phyloP scores from a whole-genome alignment of 2,888 invertebrate species.

The Osmoderma eremita region DNA sequence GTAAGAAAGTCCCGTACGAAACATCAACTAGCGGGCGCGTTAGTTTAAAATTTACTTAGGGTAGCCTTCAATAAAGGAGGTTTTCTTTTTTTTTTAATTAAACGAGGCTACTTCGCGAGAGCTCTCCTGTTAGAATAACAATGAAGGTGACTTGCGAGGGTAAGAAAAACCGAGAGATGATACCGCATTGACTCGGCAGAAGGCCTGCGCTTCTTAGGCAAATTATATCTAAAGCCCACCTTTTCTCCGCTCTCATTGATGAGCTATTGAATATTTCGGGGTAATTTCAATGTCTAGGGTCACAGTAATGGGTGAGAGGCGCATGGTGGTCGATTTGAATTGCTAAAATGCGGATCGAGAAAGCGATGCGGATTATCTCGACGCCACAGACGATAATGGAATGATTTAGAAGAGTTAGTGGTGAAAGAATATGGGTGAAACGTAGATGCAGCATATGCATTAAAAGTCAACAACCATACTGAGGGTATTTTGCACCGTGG shows the following conservation, averaged over 20 bases:
- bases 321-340: background rate
- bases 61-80: background rate
- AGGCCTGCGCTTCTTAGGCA: background rate
- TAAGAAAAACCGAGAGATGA: background rate
- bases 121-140: background rate
- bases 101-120: background rate
- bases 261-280: constrained; percentile 5
- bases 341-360: constrained; percentile 2
- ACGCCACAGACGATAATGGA: constrained; percentile 1
- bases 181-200: background rate
- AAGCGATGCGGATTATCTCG: constrained; percentile 2
- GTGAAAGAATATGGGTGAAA: background rate
- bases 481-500: too few species aligned
- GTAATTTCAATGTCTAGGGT: constrained; percentile 1
- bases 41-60: too few species aligned
- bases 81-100: background rate
- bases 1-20: too few species aligned
- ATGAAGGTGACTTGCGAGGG: background rate
- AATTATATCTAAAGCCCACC: background rate
- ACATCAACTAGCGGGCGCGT: too few species aligned
- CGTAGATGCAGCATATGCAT: too few species aligned
- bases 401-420: background rate
- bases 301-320: background rate
- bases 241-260: background rate
- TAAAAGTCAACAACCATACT: too few species aligned